Evolutionary conservation across 2,797 vertebrate genomes (phyloP).

Genomic region (Hydrolagus colliei): DNA sequence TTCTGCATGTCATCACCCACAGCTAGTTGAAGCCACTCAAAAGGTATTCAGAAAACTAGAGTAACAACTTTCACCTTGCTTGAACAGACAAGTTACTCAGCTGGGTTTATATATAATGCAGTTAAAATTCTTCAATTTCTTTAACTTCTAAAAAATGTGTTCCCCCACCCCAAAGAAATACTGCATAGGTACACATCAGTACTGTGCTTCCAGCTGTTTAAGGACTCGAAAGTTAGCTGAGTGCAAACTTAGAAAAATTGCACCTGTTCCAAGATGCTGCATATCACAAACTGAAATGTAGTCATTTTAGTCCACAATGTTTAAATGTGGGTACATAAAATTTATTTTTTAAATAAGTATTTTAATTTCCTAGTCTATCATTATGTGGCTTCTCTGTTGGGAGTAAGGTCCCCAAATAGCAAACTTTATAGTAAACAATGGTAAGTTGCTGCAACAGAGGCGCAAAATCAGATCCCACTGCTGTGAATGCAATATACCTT

Average conservation of each 20-base stretch:
- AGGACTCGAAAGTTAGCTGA: not conserved
- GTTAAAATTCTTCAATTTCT: not conserved
- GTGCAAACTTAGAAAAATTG: not conserved
- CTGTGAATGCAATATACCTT: too few relatives aligned
- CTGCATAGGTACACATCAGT: not conserved
- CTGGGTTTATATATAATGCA: too few relatives aligned
- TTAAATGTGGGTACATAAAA: too few relatives aligned
- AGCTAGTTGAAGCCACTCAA: not conserved
- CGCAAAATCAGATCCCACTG: too few relatives aligned
- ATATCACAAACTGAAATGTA: not conserved
- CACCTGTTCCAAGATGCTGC: not conserved
- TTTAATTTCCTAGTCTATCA: too few relatives aligned
- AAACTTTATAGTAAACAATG: too few relatives aligned
- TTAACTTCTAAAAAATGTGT: not conserved
- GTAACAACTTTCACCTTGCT: not conserved
- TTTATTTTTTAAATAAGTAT: too few relatives aligned
- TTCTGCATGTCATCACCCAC: too few relatives aligned
- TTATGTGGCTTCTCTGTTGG: too few relatives aligned
- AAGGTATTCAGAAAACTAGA: not conserved
- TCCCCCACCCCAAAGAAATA: not conserved
- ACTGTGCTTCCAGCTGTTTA: not conserved
- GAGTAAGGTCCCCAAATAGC: too few relatives aligned
- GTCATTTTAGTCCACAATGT: too few relatives aligned
- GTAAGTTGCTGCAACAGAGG: too few relatives aligned
- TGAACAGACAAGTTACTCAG: not conserved